Evolutionary conservation across 2,113 vertebrate genomes (phyloP).

Genomic region (Chaetodon trifascialis): DNA sequence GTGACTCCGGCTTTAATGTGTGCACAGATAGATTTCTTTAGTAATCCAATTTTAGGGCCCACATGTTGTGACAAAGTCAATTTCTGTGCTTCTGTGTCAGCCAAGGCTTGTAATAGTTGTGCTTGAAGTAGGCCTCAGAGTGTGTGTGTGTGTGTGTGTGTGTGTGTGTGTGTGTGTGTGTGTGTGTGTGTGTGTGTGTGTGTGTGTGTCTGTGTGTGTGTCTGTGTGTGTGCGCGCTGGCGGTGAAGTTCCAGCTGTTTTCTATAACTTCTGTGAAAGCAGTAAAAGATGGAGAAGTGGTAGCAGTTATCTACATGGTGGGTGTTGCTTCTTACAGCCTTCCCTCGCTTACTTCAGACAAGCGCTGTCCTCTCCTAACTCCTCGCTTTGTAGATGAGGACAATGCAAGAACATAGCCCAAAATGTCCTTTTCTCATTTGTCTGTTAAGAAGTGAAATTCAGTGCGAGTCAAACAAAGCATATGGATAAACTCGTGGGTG

Average conservation of each 20-base stretch:
- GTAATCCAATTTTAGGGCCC: neutral
- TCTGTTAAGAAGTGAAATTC: neutral
- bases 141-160: neutral
- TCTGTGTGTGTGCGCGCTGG: too few species aligned
- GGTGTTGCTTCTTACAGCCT: neutral
- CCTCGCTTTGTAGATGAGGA: neutral
- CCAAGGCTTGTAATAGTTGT: constrained; percentile 16
- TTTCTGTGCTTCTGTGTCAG: constrained; percentile 15
- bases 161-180: neutral
- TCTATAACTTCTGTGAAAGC: constrained; percentile 11
- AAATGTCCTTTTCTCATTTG: neutral
- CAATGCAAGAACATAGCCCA: neutral
- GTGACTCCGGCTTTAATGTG: neutral
- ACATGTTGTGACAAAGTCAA: constrained; percentile 9
- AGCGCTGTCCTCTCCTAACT: neutral
- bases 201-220: too few species aligned
- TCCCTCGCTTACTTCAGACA: too few species aligned
- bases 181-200: neutral
- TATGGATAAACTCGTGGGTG: neutral
- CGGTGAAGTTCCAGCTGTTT: constrained; percentile 23
- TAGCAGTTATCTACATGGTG: too few species aligned
- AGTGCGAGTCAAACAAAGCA: neutral
- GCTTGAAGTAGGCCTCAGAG: constrained; percentile 28
- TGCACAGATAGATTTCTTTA: neutral
- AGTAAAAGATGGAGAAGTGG: constrained; percentile 1